A percentile compares a stretch with the other conserved stretches of the same genome.
These are phyloP conservation scores for Schizaphis graminum DNA, from an alignment of 2,888 invertebrate genomes.

Conservation along the genomic window DNA sequence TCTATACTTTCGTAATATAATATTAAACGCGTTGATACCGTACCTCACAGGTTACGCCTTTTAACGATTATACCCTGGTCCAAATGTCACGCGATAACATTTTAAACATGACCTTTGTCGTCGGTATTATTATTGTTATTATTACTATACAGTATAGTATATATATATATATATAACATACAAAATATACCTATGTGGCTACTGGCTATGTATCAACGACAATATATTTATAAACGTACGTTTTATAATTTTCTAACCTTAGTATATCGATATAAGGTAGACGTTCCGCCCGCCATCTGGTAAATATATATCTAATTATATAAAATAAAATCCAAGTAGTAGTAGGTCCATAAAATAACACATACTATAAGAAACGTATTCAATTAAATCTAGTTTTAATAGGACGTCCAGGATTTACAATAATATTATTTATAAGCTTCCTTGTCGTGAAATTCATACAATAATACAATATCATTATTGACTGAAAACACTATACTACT, in stretches of 20 bases:
- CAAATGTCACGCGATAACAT: slow-evolving; percentile 57
- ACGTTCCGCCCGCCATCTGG: not conserved
- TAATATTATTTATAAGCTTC: not conserved
- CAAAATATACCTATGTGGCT: not conserved
- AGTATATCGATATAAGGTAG: not conserved
- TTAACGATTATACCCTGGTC: slow-evolving; percentile 35
- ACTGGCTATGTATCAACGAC: not conserved
- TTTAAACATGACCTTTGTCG: slow-evolving; percentile 53
- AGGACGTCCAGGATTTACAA: not conserved
- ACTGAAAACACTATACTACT: not conserved
- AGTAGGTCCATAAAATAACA: not conserved
- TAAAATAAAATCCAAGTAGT: too few species aligned
- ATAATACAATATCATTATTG: not conserved
- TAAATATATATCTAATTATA: not conserved
- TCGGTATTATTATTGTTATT: not conserved
- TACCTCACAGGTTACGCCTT: slow-evolving; percentile 22
- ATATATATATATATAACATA: not conserved
- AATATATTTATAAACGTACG: not conserved
- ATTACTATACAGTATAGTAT: not conserved
- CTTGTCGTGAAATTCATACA: not conserved
- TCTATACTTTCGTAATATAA: not conserved
- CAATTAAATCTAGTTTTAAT: not conserved
- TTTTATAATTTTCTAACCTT: not conserved
- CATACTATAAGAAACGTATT: not conserved
- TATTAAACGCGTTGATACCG: not conserved